Base-by-base conservation (phyloP, 2,113 vertebrate species). In the Peromyscus californicus region DNA sequence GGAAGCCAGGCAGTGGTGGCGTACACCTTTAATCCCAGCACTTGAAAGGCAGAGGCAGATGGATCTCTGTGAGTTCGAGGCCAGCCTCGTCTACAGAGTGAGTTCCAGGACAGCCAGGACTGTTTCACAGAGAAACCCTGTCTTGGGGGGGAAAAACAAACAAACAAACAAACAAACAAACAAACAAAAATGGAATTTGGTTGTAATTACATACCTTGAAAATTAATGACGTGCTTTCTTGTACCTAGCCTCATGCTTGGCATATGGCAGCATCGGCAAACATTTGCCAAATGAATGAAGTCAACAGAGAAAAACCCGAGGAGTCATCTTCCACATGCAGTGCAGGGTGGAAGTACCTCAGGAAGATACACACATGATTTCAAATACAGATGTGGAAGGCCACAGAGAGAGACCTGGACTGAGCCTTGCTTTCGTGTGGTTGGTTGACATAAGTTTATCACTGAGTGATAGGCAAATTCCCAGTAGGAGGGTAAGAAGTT, bases 201-300 rank as follows among this genome's bases (percentile, higher is more conserved):
- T 11, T 45, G 9, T 70, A 96, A 91, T 59, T 86, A 70, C 93
- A 72, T 61, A 85, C 90, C 6, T 26, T 54, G 42, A 89, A 89
- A 91, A n/a, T 16, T 65, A 89, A 45, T 59, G 80, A 59, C n/a
- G 57, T 89, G 59, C 22, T 85, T 29, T 79, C 24, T 15, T 75
- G 26, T 11, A 96, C 11, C 21, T 83, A 91, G 54, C 19, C 63
- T 92, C 39, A 70, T 67, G 31, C 21, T 89, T 85, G 87, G n/a
- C 57, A 65, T 54, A 74, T 51, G 75, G 1, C 67, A 54, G 74
- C 82, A 39, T n/a, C 33, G 61, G 79, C 93, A 91, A 86, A 85
- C 88, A 75, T 70, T 78, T 83, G 17, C 54, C 61, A 33, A 89
- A 86, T 72, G 16, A 97, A 70, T 89, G 57, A 91, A 54, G 79